Conservation (phyloP, 1,140 invertebrate genomes). For the Colletes gigas region DNA sequence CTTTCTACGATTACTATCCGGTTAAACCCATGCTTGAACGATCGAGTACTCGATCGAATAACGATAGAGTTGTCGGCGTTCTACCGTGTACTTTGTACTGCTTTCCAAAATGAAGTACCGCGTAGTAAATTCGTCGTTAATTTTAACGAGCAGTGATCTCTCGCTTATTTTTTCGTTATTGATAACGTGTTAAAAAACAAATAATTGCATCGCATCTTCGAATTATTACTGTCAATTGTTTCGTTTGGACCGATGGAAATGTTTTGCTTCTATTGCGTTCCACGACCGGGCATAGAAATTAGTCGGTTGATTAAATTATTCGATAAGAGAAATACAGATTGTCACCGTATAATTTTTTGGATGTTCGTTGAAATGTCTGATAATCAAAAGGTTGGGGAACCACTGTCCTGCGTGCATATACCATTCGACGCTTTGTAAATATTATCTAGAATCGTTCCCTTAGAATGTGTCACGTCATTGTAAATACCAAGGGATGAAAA, state of each 20-base stretch:
- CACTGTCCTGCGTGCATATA: neutral
- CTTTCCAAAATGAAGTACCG: neutral
- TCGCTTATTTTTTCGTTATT: neutral
- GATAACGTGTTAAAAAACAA: neutral
- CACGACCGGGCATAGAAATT: too few relatives aligned
- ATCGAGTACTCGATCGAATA: too few relatives aligned
- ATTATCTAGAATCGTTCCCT: neutral
- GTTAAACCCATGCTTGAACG: neutral
- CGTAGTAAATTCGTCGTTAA: neutral
- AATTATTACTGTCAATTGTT: neutral
- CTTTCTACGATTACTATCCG: too few relatives aligned
- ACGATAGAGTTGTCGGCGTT: neutral
- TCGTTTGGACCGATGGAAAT: neutral
- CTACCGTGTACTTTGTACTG: too few relatives aligned
- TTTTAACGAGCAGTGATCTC: constrained; percentile 10
- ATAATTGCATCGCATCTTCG: neutral
- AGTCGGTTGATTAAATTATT: too few relatives aligned
- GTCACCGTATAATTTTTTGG: too few relatives aligned
- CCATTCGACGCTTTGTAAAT: neutral
- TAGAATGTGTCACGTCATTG: neutral
- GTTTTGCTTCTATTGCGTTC: too few relatives aligned
- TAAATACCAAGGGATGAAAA: neutral
- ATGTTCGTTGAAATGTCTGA: neutral
- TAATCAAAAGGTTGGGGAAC: neutral
- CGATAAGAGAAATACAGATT: too few relatives aligned